phyloP scores from a whole-genome alignment of 2,113 vertebrate species.

The Dromiciops gliroides region DNA sequence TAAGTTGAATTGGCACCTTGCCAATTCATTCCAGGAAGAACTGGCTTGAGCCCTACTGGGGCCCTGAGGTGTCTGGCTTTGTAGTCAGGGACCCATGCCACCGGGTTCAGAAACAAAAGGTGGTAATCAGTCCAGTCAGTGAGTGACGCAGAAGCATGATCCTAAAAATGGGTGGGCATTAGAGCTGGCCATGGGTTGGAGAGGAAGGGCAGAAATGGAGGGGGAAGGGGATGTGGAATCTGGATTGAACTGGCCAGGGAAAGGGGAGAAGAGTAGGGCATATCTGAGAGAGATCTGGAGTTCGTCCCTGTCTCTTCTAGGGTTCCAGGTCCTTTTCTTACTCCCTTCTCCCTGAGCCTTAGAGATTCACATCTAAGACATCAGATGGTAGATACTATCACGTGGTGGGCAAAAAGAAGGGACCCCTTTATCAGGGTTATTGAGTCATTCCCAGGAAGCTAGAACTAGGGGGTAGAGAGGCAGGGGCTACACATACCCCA shows the following conservation, averaged over 20 bases:
- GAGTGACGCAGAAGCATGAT: not conserved
- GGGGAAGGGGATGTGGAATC: not conserved
- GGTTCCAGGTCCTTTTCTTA: not conserved
- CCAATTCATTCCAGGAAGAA: slow-evolving; percentile 1
- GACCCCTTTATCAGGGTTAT: not conserved
- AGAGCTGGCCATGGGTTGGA: not conserved
- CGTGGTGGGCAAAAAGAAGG: not conserved
- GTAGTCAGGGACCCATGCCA: slow-evolving; percentile 1
- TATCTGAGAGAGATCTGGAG: not conserved
- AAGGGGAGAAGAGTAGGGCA: not conserved
- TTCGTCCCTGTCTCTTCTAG: not conserved
- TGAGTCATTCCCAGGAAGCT: not conserved
- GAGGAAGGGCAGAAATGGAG: not conserved
- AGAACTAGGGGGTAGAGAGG: not conserved
- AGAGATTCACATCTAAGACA: not conserved
- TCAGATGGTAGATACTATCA: not conserved
- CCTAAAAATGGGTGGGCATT: not conserved
- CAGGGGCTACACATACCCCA: not conserved
- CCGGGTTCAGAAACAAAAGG: not conserved
- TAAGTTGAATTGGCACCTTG: not conserved
- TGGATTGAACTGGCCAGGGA: not conserved
- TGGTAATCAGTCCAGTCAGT: not conserved
- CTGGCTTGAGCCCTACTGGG: not conserved
- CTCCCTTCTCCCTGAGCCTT: not conserved
- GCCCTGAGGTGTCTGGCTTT: not conserved